phyloP scores from a whole-genome alignment of 2,113 vertebrate genomes.

The Rhea pennata region DNA sequence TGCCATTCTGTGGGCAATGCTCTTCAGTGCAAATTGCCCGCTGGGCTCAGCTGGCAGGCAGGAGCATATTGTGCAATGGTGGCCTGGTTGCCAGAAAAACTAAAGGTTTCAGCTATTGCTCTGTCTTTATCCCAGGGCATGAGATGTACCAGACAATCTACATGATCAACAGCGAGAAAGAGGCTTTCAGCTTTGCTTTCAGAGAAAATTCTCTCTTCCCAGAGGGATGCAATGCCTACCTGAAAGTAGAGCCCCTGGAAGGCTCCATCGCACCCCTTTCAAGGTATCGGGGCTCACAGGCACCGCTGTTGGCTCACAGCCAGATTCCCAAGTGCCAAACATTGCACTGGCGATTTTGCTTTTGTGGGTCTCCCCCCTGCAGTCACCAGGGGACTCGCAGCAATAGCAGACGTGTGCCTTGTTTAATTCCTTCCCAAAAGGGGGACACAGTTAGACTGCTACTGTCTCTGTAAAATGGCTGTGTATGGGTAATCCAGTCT shows the following conservation, averaged over 20 bases:
- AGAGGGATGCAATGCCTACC: conserved; percentile 73
- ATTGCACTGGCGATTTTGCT: not conserved
- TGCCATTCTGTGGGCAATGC: not conserved
- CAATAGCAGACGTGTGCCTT: not conserved
- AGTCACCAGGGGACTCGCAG: not conserved
- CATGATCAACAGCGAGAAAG: conserved; percentile 84
- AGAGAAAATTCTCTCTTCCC: conserved; percentile 79
- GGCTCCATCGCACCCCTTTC: conserved; percentile 80
- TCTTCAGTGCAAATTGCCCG: accelerated
- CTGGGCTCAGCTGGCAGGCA: accelerated
- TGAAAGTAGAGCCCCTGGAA: conserved; percentile 79
- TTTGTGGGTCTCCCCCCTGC: not conserved
- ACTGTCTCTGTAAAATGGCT: not conserved
- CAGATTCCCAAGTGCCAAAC: accelerated
- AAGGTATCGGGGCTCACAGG: conserved; percentile 73
- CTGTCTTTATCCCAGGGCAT: conserved; percentile 60
- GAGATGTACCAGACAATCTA: conserved; percentile 68
- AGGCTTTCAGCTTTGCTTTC: conserved; percentile 80
- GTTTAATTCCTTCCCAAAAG: not conserved
- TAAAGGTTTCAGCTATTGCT: not conserved
- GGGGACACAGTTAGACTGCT: not conserved
- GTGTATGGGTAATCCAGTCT: accelerated
- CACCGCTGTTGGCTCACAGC: not conserved
- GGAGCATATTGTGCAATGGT: not conserved
- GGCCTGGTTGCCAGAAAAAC: not conserved